Percentiles rank a stretch among this genome's conserved stretches.
phyloP scores from a whole-genome alignment of 2,113 vertebrate species.

The Perca flavescens region DNA sequence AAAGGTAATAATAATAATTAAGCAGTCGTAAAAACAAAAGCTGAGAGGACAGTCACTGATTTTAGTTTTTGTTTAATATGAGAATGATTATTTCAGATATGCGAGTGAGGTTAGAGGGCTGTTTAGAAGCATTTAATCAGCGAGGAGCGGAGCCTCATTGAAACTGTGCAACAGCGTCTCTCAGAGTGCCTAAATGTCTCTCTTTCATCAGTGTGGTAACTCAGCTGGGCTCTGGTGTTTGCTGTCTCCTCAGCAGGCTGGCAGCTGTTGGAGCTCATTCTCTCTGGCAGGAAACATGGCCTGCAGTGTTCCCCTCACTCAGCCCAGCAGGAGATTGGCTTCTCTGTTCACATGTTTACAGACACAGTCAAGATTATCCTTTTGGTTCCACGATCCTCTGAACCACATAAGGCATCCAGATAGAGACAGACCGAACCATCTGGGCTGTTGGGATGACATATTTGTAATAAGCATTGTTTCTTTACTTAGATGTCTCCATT shows the following conservation, averaged over 20 bases:
- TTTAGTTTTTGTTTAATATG: conserved; percentile 19
- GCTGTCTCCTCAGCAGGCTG: conserved; percentile 12
- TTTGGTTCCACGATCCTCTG: neutral
- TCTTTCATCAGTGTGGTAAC: conserved; percentile 4
- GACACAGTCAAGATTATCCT: neutral
- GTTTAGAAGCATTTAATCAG: conserved; percentile 26
- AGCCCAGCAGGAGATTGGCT: neutral
- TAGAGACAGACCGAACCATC: neutral
- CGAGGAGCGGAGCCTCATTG: conserved; percentile 2
- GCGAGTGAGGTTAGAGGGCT: conserved; percentile 27
- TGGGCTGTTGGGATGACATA: neutral
- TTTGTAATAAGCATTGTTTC: neutral
- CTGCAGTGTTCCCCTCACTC: neutral
- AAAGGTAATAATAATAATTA: conserved; percentile 9
- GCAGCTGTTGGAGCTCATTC: conserved; percentile 14
- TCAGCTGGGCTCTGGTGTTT: conserved; percentile 23
- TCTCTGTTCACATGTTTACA: conserved; percentile 7
- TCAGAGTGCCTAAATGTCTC: neutral
- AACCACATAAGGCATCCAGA: neutral
- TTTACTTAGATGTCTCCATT: neutral
- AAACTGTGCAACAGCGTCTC: neutral
- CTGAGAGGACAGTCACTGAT: conserved; percentile 39
- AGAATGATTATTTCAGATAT: conserved; percentile 41
- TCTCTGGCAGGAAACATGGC: neutral
- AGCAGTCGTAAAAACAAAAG: conserved; percentile 12